Base-by-base conservation (phyloP, 2,113 vertebrate species). In the Hypocryptadius cinnamomeus region DNA sequence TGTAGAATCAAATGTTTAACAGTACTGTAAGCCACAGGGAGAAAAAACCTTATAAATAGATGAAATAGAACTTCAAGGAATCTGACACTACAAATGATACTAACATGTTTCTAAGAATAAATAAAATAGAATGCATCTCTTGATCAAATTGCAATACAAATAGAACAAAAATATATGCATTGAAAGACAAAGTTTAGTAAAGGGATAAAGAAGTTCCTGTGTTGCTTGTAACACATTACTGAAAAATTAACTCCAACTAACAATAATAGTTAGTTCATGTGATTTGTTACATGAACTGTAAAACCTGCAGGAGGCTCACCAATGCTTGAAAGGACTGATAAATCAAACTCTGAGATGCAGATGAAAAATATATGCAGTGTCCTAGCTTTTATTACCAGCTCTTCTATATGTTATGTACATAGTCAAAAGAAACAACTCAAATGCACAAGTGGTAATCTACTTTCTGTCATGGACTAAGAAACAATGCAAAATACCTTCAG, bases 261-360 rank as follows among this genome's bases (percentile, higher is more conserved):
- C 0, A 4, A 14, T 28, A 66, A 8, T 14, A n/a, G n/a, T n/a
- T n/a, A n/a, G n/a, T n/a, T n/a, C n/a, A 30, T 30, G 5, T 47
- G 7, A n/a, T 63, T 53, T n/a, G 6, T 63, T 50, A 63, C 5
- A 28, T 15, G 18, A 72, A 33, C 24, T 54, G 11, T 54, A 47
- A 85, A 63, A 66, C 15, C 28, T 33, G 63, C 50, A 51, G 51
- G 82, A 86, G 37, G 28, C 6, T 73, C 33, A 56, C 8, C 35
- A 60, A 5, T 72, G 9, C 22, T 79, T 82, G 69, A 59, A 39
- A 63, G 15, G 27, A 56, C n/a, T 70, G 53, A 69, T 51, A 69
- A 79, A 76, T 76, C 48, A 79, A 37, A 53, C 11, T 56, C 31
- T 14, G 4, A 69, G 21, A 35, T 72, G 19, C 40, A 65, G 19